A percentile compares a stretch with the other conserved stretches of the same genome.
Evolutionary conservation across 2,888 invertebrate species (phyloP).

Genomic region (Sphinx pinastri): DNA sequence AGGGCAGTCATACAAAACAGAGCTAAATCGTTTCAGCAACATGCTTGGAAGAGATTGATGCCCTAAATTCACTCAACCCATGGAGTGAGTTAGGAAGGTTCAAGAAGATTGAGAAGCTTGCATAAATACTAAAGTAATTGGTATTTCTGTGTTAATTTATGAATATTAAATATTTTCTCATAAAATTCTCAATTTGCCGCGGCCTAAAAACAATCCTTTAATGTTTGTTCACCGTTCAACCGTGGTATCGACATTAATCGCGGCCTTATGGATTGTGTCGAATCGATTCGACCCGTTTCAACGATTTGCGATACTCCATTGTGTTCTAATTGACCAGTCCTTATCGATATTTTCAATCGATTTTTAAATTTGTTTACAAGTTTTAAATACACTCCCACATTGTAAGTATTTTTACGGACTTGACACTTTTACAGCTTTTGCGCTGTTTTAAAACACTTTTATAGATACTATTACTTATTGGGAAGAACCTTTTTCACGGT

Average conservation of each 20-base stretch:
- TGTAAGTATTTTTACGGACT: too few relatives aligned
- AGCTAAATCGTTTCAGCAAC: too few relatives aligned
- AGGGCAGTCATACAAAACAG: too few relatives aligned
- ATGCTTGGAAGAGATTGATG: too few relatives aligned
- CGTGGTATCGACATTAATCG: constrained; percentile 5
- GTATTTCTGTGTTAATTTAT: not conserved
- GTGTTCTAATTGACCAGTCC: constrained; percentile 40
- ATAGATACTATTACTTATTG: too few relatives aligned
- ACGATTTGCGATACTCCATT: constrained; percentile 41
- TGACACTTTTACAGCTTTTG: too few relatives aligned
- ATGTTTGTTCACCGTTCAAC: constrained; percentile 6
- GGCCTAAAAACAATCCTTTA: constrained; percentile 12
- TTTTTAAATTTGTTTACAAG: constrained; percentile 16
- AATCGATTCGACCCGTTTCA: constrained; percentile 42
- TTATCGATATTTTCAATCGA: constrained; percentile 41
- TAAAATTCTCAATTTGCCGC: not conserved
- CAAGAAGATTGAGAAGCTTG: too few relatives aligned
- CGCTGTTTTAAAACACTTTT: too few relatives aligned
- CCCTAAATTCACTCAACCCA: too few relatives aligned
- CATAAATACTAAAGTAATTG: not conserved
- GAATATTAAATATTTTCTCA: not conserved
- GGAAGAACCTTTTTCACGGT: too few relatives aligned
- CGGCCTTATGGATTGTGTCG: constrained; percentile 31
- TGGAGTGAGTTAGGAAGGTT: too few relatives aligned
- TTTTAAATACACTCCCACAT: not conserved